phyloP scores from a whole-genome alignment of 1,140 invertebrate genomes.

The Mercenaria mercenaria region DNA sequence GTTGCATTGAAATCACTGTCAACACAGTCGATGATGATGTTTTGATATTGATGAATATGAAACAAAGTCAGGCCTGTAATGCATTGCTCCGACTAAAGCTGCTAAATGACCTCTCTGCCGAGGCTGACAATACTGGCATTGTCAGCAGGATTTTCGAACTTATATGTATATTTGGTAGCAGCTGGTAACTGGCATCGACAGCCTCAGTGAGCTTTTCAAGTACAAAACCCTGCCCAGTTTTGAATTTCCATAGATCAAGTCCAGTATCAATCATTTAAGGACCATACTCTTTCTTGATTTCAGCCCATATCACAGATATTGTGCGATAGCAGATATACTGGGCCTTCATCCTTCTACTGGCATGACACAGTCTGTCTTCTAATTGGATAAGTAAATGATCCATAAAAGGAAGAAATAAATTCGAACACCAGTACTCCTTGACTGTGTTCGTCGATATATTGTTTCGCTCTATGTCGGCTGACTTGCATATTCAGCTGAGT shows the following conservation, averaged over 20 bases:
- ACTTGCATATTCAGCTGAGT: too few species aligned
- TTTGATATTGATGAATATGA: background rate
- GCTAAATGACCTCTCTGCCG: slow-evolving; percentile 11
- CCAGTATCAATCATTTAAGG: background rate
- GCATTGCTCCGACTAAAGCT: background rate
- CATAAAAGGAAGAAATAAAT: too few species aligned
- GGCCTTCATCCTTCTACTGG: background rate
- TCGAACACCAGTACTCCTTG: too few species aligned
- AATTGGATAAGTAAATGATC: too few species aligned
- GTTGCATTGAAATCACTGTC: background rate
- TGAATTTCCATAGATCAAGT: background rate
- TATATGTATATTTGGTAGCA: background rate
- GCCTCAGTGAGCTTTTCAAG: background rate
- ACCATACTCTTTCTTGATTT: too few species aligned
- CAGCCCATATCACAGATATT: too few species aligned
- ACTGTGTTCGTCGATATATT: too few species aligned
- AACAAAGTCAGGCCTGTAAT: background rate
- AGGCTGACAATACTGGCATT: background rate
- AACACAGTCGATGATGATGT: background rate
- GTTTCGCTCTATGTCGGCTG: too few species aligned
- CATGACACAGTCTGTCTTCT: background rate
- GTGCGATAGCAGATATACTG: too few species aligned
- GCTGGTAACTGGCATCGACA: background rate
- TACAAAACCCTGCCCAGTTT: background rate
- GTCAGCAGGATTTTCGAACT: background rate